These are phyloP conservation scores for Geotrypetes seraphini DNA, from an alignment of 2,797 vertebrate species.

Conservation along the genomic window DNA sequence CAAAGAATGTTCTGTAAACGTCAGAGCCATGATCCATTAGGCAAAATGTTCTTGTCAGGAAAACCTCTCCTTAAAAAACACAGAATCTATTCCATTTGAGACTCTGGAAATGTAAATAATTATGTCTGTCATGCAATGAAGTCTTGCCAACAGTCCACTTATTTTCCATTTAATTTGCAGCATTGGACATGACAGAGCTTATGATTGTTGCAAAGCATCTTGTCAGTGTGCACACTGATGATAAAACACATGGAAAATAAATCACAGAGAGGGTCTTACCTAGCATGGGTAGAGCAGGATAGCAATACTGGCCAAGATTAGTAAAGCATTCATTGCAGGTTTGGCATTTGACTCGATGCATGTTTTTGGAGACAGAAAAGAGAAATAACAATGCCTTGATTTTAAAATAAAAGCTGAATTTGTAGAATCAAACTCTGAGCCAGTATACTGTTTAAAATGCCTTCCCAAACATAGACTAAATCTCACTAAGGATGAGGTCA, in stretches of 20 bases:
- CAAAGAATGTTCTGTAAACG: slow-evolving; percentile 54
- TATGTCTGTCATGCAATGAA: not conserved
- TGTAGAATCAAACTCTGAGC: too few species aligned
- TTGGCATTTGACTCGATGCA: too few species aligned
- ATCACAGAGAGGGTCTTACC: too few species aligned
- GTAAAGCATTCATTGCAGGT: too few species aligned
- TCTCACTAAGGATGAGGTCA: not conserved
- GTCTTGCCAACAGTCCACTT: slow-evolving; percentile 8
- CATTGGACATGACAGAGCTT: not conserved
- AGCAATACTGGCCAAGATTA: too few species aligned
- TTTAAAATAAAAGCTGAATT: too few species aligned
- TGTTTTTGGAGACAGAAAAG: too few species aligned
- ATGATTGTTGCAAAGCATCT: slow-evolving; percentile 1
- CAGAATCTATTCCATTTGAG: slow-evolving; percentile 22
- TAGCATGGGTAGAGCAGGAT: too few species aligned
- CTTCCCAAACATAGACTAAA: slow-evolving; percentile 1
- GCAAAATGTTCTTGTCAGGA: slow-evolving; percentile 30
- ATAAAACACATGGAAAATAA: too few species aligned
- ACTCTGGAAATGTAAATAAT: slow-evolving; percentile 16
- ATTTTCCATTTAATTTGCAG: not conserved
- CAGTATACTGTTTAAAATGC: slow-evolving; percentile 2
- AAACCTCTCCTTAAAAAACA: slow-evolving; percentile 31
- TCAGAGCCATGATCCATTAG: slow-evolving; percentile 70
- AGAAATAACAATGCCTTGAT: too few species aligned
- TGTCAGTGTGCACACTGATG: too few species aligned